These are phyloP conservation scores for Epicampocera succincta DNA, from an alignment of 2,888 invertebrate genomes.

Conservation along the genomic window DNA sequence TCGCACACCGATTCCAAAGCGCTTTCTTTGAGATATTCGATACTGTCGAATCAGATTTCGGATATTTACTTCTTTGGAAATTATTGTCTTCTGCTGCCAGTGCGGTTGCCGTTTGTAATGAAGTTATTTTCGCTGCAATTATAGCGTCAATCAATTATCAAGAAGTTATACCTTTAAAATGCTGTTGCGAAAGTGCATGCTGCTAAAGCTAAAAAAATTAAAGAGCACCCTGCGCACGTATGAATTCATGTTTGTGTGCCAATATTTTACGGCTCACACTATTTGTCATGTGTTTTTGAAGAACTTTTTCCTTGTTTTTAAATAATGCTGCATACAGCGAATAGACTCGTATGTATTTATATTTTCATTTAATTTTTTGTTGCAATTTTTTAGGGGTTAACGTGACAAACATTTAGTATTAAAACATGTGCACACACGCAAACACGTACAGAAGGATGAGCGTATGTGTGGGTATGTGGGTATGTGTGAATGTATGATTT, in stretches of 20 bases:
- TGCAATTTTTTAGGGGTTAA: constrained; percentile 57
- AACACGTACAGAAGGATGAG: constrained; percentile 11
- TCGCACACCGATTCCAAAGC: too few relatives aligned
- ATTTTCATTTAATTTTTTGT: constrained; percentile 67
- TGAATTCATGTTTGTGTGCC: background rate
- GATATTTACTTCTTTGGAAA: too few relatives aligned
- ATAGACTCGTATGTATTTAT: constrained; percentile 50
- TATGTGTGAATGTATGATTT: constrained; percentile 1
- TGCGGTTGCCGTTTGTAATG: too few relatives aligned
- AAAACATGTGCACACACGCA: background rate
- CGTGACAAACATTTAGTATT: constrained; percentile 16
- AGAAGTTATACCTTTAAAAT: constrained; percentile 1
- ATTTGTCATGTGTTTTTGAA: constrained; percentile 78
- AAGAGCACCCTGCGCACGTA: background rate
- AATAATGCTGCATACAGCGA: constrained; percentile 58
- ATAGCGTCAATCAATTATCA: background rate
- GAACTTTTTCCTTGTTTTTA: constrained; percentile 59
- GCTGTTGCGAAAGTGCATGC: background rate
- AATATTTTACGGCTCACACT: constrained; percentile 73
- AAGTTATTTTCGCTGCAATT: too few relatives aligned
- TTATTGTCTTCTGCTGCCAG: too few relatives aligned
- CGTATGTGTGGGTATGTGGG: constrained; percentile 54
- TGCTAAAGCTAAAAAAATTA: too few relatives aligned
- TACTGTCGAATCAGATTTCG: too few relatives aligned
- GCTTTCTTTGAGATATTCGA: too few relatives aligned